phyloP scores from a whole-genome alignment of 2,888 invertebrate species.

The Ormia ochracea region DNA sequence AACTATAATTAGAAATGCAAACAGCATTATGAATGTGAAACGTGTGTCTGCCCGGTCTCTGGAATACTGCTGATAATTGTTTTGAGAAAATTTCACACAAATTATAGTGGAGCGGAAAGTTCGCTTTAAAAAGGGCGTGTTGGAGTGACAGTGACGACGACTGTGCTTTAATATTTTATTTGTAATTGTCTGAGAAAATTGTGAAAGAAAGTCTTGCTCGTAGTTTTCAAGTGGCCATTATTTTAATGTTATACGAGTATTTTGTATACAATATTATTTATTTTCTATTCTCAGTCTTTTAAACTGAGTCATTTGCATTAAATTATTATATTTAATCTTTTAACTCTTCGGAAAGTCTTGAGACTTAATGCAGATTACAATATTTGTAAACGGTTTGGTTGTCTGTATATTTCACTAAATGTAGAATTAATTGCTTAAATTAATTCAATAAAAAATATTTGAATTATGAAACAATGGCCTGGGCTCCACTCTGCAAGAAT shows the following conservation, averaged over 20 bases:
- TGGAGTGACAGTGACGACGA: slow-evolving; percentile 27
- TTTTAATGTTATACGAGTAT: background rate
- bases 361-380: background rate
- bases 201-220: background rate
- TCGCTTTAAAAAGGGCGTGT: slow-evolving; percentile 34
- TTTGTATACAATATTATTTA: background rate
- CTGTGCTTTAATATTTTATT: background rate
- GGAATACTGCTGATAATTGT: background rate
- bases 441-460: background rate
- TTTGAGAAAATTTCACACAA: slow-evolving; percentile 9
- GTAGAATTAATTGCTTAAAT: too few species aligned
- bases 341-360: background rate
- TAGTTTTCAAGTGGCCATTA: background rate
- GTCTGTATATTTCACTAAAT: too few species aligned
- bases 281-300: background rate
- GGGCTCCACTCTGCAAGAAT: too few species aligned
- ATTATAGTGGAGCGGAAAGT: slow-evolving; percentile 19
- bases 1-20: slow-evolving; percentile 54
- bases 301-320: background rate
- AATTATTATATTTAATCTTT: background rate
- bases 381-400: background rate
- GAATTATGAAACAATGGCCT: background rate
- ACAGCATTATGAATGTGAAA: background rate
- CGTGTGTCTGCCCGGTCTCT: background rate
- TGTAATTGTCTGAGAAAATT: slow-evolving; percentile 13